Percentiles rank a stretch among this genome's conserved stretches.
Evolutionary conservation across 2,113 vertebrate species (phyloP).

Genomic region (Laterallus jamaicensis): DNA sequence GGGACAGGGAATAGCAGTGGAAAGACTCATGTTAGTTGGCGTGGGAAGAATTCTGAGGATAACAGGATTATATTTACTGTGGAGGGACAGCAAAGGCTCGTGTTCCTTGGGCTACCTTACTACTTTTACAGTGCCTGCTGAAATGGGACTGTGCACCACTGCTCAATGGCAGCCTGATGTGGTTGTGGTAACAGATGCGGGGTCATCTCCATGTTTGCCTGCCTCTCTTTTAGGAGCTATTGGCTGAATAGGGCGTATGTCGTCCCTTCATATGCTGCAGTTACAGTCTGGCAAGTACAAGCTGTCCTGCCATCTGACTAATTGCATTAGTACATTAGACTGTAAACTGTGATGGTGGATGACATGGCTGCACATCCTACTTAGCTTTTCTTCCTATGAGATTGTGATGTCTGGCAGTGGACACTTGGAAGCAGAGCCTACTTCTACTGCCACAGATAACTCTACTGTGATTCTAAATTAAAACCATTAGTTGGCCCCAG

Average conservation of each 20-base stretch:
- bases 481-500: neutral
- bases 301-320: neutral
- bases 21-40: neutral
- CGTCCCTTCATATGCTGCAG: neutral
- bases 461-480: slow-evolving; percentile 2
- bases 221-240: neutral
- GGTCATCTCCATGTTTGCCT: neutral
- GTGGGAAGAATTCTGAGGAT: neutral
- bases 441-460: neutral
- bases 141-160: neutral
- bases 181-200: neutral
- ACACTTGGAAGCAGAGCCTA: slow-evolving; percentile 11
- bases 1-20: neutral
- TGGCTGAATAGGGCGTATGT: neutral
- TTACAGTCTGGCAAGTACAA: neutral
- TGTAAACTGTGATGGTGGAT: neutral
- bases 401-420: neutral
- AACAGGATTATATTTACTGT: neutral
- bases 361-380: neutral
- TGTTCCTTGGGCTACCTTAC: neutral
- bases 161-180: neutral
- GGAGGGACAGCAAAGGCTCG: neutral
- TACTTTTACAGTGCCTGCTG: neutral
- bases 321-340: neutral
- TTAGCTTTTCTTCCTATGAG: neutral